phyloP scores from a whole-genome alignment of 2,113 vertebrate genomes.

The Alethe diademata region DNA sequence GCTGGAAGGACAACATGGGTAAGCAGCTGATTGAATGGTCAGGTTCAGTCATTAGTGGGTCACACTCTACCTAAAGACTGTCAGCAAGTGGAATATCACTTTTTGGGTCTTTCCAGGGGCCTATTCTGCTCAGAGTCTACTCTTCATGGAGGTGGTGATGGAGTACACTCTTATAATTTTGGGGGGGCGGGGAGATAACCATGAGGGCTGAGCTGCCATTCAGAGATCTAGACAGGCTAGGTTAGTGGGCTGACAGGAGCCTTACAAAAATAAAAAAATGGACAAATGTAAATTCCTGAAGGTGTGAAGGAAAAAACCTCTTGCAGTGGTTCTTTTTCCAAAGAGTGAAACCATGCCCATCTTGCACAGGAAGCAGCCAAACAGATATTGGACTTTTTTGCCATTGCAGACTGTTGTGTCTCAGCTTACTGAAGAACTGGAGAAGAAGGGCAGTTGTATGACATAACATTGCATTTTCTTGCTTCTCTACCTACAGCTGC shows the following conservation, averaged over 20 bases:
- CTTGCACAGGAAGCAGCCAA: background rate
- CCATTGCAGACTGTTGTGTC: background rate
- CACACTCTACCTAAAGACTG: background rate
- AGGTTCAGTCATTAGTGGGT: background rate
- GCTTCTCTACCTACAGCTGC: background rate
- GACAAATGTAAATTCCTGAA: background rate
- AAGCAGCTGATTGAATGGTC: background rate
- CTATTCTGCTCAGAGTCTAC: background rate
- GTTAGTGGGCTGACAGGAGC: background rate
- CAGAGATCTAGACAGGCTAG: background rate
- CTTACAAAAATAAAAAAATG: background rate
- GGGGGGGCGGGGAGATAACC: fast-evolving
- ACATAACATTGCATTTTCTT: background rate
- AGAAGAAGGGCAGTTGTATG: background rate
- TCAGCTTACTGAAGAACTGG: background rate
- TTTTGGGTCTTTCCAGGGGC: background rate
- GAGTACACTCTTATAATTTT: background rate
- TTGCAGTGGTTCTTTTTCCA: background rate
- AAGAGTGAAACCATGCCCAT: background rate
- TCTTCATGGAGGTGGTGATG: background rate
- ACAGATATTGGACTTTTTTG: background rate
- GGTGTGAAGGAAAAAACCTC: background rate
- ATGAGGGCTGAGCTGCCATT: background rate
- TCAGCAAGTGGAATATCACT: background rate
- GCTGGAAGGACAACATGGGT: background rate